A percentile compares a stretch with the other conserved stretches of the same genome.
Evolutionary conservation across 2,113 vertebrate genomes (phyloP).

Genomic region (Cavia aperea): DNA sequence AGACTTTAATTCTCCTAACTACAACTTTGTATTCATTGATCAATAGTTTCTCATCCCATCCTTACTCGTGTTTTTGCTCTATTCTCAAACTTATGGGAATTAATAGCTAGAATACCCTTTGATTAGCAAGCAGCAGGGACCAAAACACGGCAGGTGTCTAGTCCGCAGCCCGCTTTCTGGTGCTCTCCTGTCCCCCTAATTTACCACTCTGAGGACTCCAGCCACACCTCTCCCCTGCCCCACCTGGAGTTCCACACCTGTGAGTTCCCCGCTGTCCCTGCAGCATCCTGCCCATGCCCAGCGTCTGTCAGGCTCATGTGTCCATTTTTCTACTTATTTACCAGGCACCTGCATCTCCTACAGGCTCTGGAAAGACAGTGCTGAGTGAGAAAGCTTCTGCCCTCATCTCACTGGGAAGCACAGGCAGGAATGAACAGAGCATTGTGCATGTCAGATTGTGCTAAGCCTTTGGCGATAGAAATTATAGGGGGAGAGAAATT

Average conservation of each 20-base stretch:
- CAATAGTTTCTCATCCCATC: not conserved
- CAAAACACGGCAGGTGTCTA: not conserved
- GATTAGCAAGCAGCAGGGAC: not conserved
- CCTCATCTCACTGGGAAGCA: not conserved
- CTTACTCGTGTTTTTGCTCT: too few relatives aligned
- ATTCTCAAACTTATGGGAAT: not conserved
- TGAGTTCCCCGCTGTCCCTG: not conserved
- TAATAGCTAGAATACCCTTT: not conserved
- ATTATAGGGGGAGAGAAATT: not conserved
- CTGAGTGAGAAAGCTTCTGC: fast-evolving
- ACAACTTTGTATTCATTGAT: not conserved
- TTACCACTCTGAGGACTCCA: not conserved
- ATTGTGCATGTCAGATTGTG: not conserved
- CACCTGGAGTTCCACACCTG: not conserved
- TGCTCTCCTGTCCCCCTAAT: not conserved
- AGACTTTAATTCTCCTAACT: not conserved
- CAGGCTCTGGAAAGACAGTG: not conserved
- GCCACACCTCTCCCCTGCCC: not conserved
- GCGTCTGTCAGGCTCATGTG: fast-evolving
- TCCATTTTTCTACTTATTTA: too few relatives aligned
- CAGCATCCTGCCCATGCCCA: fast-evolving
- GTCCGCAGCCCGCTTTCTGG: not conserved
- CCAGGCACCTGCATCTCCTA: fast-evolving
- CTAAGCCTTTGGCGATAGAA: not conserved
- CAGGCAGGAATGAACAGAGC: not conserved